These are phyloP conservation scores for Cosmia trapezina DNA, from an alignment of 2,888 invertebrate genomes.

Conservation along the genomic window DNA sequence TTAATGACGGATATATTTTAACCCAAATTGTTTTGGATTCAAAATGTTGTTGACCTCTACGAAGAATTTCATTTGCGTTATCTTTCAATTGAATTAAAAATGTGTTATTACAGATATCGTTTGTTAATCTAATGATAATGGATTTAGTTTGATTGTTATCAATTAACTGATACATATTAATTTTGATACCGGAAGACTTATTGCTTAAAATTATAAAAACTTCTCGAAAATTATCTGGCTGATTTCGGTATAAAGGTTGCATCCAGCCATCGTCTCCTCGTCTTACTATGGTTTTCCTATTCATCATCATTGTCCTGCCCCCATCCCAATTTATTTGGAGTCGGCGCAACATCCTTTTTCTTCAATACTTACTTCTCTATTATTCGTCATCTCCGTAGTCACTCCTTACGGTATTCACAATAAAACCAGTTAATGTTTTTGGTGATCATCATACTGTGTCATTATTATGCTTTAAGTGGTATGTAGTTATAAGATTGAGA, in stretches of 20 bases:
- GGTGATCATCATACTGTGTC: background rate
- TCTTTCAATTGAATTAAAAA: conserved; percentile 35
- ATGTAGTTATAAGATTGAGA: background rate
- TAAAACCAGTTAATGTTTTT: background rate
- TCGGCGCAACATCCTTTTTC: too few relatives aligned
- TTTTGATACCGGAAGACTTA: conserved; percentile 14
- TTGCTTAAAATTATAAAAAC: background rate
- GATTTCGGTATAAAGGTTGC: background rate
- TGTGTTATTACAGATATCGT: conserved; percentile 18
- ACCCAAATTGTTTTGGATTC: background rate
- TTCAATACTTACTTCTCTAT: too few relatives aligned
- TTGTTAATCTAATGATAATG: conserved; percentile 16
- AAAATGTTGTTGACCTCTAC: conserved; percentile 24
- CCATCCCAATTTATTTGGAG: too few relatives aligned
- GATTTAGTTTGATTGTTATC: conserved; percentile 32
- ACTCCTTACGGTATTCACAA: background rate
- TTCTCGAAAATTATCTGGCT: background rate
- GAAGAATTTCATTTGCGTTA: conserved; percentile 8
- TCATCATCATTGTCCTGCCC: too few relatives aligned
- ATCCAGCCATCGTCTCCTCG: background rate
- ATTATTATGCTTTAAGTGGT: background rate
- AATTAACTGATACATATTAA: conserved; percentile 3
- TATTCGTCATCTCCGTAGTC: too few relatives aligned
- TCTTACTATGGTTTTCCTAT: background rate
- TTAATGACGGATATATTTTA: background rate